Evolutionary conservation across 2,797 vertebrate genomes (phyloP).

Genomic region (Pagetopsis macropterus): DNA sequence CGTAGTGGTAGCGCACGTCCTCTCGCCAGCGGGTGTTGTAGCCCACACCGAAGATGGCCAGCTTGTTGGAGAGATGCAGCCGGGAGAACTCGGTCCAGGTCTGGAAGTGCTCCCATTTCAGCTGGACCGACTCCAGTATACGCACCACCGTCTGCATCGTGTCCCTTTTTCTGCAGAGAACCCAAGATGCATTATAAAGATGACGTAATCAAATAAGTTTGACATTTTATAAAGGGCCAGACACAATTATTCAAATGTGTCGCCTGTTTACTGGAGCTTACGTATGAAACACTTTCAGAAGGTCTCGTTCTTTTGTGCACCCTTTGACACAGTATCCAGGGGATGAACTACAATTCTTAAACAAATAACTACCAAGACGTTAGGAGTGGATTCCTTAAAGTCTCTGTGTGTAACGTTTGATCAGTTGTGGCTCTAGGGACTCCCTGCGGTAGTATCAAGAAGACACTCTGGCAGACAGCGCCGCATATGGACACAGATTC

Average conservation of each 20-base stretch:
- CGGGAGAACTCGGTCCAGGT: slow-evolving; percentile 98
- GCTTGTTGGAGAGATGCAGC: slow-evolving; percentile 96
- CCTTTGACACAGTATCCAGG: background rate
- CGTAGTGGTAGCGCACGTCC: slow-evolving; percentile 95
- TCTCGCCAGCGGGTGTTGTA: slow-evolving; percentile 98
- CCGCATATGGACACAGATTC: background rate
- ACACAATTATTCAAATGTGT: background rate
- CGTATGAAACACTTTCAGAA: background rate
- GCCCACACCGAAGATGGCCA: slow-evolving; percentile 97
- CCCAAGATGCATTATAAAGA: background rate
- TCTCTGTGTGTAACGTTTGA: background rate
- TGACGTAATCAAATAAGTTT: slow-evolving; percentile 59
- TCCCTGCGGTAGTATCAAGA: background rate
- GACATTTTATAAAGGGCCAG: background rate
- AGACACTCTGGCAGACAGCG: background rate
- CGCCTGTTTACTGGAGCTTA: background rate
- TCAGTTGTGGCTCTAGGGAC: background rate
- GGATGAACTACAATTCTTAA: background rate
- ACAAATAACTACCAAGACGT: background rate
- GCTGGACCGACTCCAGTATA: slow-evolving; percentile 94
- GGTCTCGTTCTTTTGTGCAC: background rate
- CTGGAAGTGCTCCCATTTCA: slow-evolving; percentile 98
- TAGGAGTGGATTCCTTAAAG: background rate
- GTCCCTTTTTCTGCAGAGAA: slow-evolving; percentile 87
- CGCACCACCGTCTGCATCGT: slow-evolving; percentile 94